A percentile compares a stretch with the other conserved stretches of the same genome.
These are phyloP conservation scores for Nezara viridula DNA, from an alignment of 2,888 invertebrate species.

Conservation along the genomic window DNA sequence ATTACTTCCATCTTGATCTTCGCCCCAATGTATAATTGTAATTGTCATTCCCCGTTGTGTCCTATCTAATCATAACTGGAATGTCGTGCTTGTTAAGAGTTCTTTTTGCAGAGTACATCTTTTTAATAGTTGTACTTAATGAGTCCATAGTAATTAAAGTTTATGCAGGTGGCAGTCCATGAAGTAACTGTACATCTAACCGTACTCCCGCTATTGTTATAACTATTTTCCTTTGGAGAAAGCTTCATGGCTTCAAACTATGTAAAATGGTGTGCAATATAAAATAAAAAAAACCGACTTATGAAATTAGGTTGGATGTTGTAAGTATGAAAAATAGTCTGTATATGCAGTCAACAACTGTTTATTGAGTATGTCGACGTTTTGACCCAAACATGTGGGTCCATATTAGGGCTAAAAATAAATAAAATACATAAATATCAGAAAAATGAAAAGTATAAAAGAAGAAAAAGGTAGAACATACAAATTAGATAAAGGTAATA, in stretches of 20 bases:
- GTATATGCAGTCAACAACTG: too few relatives aligned
- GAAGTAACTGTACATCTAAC: not conserved
- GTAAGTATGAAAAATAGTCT: too few relatives aligned
- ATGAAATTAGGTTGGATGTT: too few relatives aligned
- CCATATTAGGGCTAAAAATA: too few relatives aligned
- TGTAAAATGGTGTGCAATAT: too few relatives aligned
- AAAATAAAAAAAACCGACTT: too few relatives aligned
- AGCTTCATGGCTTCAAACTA: not conserved
- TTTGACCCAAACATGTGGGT: too few relatives aligned
- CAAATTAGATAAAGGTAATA: too few relatives aligned
- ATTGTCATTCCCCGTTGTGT: not conserved
- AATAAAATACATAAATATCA: too few relatives aligned
- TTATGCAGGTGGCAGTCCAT: not conserved
- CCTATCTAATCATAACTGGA: not conserved
- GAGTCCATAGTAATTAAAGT: not conserved
- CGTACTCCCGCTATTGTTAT: conserved; percentile 6
- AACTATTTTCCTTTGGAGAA: not conserved
- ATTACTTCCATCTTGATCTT: not conserved
- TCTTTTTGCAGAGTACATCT: not conserved
- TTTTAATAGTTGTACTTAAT: conserved; percentile 4
- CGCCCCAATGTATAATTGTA: not conserved
- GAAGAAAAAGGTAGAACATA: too few relatives aligned
- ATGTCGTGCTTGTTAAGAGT: not conserved
- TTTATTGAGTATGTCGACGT: too few relatives aligned
- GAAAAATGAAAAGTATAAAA: too few relatives aligned